phyloP scores from a whole-genome alignment of 2,113 vertebrate genomes.

The Upupa epops region DNA sequence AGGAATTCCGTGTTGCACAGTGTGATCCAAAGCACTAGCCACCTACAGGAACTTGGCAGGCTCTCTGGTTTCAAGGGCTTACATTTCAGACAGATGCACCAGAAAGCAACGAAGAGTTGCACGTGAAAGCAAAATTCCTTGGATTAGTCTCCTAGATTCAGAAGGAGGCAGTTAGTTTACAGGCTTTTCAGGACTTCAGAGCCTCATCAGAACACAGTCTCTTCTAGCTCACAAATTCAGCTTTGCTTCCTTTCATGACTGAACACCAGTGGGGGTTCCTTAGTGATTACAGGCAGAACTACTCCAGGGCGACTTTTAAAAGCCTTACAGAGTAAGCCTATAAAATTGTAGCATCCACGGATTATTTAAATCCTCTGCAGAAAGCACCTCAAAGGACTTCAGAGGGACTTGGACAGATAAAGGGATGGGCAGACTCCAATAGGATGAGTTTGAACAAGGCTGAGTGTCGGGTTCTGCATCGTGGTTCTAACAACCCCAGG shows the following conservation, averaged over 20 bases:
- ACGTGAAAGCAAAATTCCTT: neutral
- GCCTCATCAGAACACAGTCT: neutral
- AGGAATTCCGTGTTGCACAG: neutral
- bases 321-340: constrained; percentile 57
- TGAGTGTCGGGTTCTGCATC: too few relatives aligned
- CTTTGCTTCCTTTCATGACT: neutral
- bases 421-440: too few relatives aligned
- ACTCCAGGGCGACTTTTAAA: constrained; percentile 55
- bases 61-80: neutral
- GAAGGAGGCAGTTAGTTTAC: neutral
- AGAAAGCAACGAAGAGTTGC: neutral
- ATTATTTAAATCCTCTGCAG: constrained; percentile 59
- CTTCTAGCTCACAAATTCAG: neutral
- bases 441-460: too few relatives aligned
- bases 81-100: neutral
- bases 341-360: constrained; percentile 70
- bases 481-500: too few relatives aligned
- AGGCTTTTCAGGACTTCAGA: neutral
- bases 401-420: too few relatives aligned
- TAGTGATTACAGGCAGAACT: constrained; percentile 51
- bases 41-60: neutral
- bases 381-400: too few relatives aligned
- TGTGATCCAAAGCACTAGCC: neutral
- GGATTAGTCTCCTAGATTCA: neutral
- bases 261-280: neutral